Evolutionary conservation across 2,113 vertebrate genomes (phyloP).

Genomic region (Prochilodus magdalenae): DNA sequence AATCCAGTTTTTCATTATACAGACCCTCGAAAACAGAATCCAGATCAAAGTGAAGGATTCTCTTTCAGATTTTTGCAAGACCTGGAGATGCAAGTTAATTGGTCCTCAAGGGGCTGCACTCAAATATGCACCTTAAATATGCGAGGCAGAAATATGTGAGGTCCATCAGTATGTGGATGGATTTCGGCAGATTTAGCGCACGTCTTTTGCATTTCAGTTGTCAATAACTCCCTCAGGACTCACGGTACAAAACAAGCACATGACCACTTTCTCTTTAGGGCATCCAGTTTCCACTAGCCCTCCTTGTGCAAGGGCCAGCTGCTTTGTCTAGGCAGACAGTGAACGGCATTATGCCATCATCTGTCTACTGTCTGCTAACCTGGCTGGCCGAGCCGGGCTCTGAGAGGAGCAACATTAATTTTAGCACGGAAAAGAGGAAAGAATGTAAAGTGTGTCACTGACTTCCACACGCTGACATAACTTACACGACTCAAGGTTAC

Average conservation of each 20-base stretch:
- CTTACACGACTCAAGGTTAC: not conserved
- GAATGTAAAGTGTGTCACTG: slow-evolving; percentile 10
- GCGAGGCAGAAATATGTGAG: no score
- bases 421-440: slow-evolving; percentile 10
- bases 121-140: not conserved
- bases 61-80: slow-evolving; percentile 31
- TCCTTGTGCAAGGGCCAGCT: not conserved
- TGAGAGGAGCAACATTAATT: slow-evolving; percentile 18
- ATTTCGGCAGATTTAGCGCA: not conserved
- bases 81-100: slow-evolving; percentile 24
- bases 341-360: slow-evolving; percentile 14
- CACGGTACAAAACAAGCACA: no score
- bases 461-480: slow-evolving; percentile 4
- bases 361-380: slow-evolving; percentile 10
- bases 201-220: no score
- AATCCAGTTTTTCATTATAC: not conserved
- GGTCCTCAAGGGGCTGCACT: not conserved
- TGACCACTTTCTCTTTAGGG: not conserved
- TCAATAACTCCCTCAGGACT: no score
- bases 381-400: slow-evolving; percentile 1
- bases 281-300: not conserved
- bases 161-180: not conserved
- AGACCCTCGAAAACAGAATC: not conserved
- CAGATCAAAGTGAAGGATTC: slow-evolving; percentile 22
- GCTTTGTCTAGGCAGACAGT: slow-evolving; percentile 9